phyloP scores from a whole-genome alignment of 2,888 invertebrate genomes.

The Yponomeuta malinellus region DNA sequence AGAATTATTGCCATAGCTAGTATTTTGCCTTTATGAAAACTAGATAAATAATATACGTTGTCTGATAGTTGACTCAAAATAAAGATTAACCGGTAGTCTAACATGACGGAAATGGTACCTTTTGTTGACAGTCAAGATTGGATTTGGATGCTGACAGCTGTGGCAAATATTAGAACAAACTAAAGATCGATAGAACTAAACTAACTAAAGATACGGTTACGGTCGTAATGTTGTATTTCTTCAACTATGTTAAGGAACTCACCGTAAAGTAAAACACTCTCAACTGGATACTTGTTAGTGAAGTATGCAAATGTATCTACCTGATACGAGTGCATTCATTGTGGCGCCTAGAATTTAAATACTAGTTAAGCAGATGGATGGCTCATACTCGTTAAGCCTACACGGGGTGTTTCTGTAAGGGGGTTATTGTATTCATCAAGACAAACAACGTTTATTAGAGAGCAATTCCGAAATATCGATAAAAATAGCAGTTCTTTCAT shows the following conservation, averaged over 20 bases:
- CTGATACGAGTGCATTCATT: background rate
- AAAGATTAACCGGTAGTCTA: background rate
- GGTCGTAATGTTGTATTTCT: background rate
- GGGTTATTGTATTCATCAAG: too few relatives aligned
- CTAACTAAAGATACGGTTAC: too few relatives aligned
- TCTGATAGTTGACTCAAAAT: background rate
- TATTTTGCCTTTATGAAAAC: background rate
- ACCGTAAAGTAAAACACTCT: background rate
- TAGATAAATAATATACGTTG: background rate
- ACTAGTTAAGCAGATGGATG: background rate
- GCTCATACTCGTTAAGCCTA: background rate
- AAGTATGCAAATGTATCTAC: background rate
- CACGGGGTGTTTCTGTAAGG: too few relatives aligned
- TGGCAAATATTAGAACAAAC: too few relatives aligned
- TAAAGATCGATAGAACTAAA: too few relatives aligned
- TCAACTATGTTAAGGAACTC: background rate
- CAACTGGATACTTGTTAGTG: background rate
- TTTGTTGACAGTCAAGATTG: background rate
- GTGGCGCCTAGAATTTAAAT: slow-evolving; percentile 7
- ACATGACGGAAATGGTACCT: background rate
- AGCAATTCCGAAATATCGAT: too few relatives aligned
- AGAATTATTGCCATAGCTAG: background rate
- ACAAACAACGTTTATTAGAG: too few relatives aligned
- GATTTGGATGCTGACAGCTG: background rate
- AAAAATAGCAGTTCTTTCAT: too few relatives aligned